A percentile compares a stretch with the other conserved stretches of the same genome.
Evolutionary conservation across 2,888 invertebrate species (phyloP).

Genomic region (Dicroscelio sp.): DNA sequence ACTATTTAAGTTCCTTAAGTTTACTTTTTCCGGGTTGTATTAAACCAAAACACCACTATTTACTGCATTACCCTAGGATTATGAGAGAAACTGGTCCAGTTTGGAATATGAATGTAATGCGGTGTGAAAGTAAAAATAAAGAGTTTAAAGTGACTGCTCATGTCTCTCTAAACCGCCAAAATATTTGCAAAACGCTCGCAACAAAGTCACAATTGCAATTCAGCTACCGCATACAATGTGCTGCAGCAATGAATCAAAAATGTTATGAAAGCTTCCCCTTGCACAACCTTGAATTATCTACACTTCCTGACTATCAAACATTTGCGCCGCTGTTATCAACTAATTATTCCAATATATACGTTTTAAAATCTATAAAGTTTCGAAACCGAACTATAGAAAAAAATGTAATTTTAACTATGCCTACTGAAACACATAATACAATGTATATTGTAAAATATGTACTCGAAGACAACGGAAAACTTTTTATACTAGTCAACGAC

Average conservation of each 20-base stretch:
- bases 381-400: too few relatives aligned
- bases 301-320: too few relatives aligned
- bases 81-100: constrained; percentile 67
- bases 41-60: constrained; percentile 73
- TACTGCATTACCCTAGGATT: constrained; percentile 63
- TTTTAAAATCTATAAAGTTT: too few relatives aligned
- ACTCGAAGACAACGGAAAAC: too few relatives aligned
- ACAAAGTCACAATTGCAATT: constrained; percentile 55
- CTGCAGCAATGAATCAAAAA: not conserved
- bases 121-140: constrained; percentile 56
- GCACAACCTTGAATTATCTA: too few relatives aligned
- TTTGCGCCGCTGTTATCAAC: too few relatives aligned
- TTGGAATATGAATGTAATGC: constrained; percentile 55
- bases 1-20: constrained; percentile 10
- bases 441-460: too few relatives aligned
- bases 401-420: too few relatives aligned
- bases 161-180: constrained; percentile 59
- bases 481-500: too few relatives aligned
- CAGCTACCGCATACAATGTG: constrained; percentile 51
- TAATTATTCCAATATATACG: too few relatives aligned
- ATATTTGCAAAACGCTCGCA: constrained; percentile 57
- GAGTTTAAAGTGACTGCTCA: constrained; percentile 39
- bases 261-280: not conserved
- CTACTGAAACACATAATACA: too few relatives aligned
- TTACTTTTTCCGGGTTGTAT: not conserved